Evolutionary conservation across 2,888 invertebrate genomes (phyloP).

Genomic region (Acleris cristana): DNA sequence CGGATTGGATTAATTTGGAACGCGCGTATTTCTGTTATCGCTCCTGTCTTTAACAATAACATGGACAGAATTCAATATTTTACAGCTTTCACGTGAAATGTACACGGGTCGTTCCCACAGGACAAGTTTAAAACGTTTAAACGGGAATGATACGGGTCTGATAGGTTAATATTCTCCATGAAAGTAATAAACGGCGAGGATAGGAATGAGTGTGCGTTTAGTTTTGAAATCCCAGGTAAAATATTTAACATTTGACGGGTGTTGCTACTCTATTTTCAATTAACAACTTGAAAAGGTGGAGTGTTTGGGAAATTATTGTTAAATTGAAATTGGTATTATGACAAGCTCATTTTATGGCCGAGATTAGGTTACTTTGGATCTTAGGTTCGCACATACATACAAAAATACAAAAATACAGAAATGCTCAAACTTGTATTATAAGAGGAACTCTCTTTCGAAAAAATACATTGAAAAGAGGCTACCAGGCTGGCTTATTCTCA

Average conservation of each 20-base stretch:
- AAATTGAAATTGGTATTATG: too few relatives aligned
- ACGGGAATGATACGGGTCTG: conserved; percentile 35
- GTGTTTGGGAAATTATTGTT: too few relatives aligned
- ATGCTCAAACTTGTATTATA: too few relatives aligned
- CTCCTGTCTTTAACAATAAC: conserved; percentile 63
- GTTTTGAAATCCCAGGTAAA: not conserved
- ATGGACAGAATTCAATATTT: conserved; percentile 61
- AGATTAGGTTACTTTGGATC: too few relatives aligned
- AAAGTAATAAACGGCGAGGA: conserved; percentile 18
- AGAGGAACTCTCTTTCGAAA: too few relatives aligned
- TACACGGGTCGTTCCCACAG: conserved; percentile 11
- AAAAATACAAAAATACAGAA: too few relatives aligned
- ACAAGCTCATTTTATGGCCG: too few relatives aligned
- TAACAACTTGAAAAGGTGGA: not conserved
- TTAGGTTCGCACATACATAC: too few relatives aligned
- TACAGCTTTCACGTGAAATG: conserved; percentile 38
- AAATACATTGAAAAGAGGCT: too few relatives aligned
- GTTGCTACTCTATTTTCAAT: not conserved
- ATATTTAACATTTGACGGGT: not conserved
- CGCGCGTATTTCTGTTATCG: conserved; percentile 65
- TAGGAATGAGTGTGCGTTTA: conserved; percentile 7
- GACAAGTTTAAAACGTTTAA: conserved; percentile 29
- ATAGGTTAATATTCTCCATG: conserved; percentile 24
- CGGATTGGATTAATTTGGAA: conserved; percentile 71
- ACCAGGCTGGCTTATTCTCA: too few relatives aligned